A percentile compares a stretch with the other conserved stretches of the same genome.
phyloP scores from a whole-genome alignment of 2,888 invertebrate species.

The Agonopterix heracliana region DNA sequence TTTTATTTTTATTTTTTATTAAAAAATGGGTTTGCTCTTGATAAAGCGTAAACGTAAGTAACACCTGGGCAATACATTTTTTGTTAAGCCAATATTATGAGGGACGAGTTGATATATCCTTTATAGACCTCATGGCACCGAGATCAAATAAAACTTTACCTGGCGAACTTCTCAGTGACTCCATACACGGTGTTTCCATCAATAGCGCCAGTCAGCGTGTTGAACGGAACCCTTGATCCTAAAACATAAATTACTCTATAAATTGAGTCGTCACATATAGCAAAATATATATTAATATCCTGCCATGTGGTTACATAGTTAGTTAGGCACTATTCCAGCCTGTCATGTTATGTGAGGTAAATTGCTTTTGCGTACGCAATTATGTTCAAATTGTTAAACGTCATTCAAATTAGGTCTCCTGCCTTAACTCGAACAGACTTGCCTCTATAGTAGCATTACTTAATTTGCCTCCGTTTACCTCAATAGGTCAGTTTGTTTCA shows the following conservation, averaged over 20 bases:
- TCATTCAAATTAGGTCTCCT: not conserved
- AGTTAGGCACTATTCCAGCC: not conserved
- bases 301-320: too few species aligned
- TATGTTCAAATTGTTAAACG: conserved; percentile 5
- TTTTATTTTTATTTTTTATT: too few species aligned
- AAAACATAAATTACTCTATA: conserved; percentile 20
- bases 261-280: conserved; percentile 4
- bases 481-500: conserved; percentile 13
- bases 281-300: not conserved
- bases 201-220: conserved; percentile 89
- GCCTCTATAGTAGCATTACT: not conserved
- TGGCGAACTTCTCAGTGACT: conserved; percentile 86
- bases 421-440: not conserved
- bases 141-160: conserved; percentile 53
- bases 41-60: too few species aligned
- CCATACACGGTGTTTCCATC: conserved; percentile 95
- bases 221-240: conserved; percentile 90
- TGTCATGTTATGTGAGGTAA: conserved; percentile 8
- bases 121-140: too few species aligned
- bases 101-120: too few species aligned
- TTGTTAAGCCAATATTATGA: too few species aligned
- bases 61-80: too few species aligned
- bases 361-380: conserved; percentile 10
- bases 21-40: too few species aligned
- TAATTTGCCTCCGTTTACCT: conserved; percentile 13